These are phyloP conservation scores for Halcyon badia DNA, from an alignment of 2,797 vertebrate genomes.

Conservation along the genomic window DNA sequence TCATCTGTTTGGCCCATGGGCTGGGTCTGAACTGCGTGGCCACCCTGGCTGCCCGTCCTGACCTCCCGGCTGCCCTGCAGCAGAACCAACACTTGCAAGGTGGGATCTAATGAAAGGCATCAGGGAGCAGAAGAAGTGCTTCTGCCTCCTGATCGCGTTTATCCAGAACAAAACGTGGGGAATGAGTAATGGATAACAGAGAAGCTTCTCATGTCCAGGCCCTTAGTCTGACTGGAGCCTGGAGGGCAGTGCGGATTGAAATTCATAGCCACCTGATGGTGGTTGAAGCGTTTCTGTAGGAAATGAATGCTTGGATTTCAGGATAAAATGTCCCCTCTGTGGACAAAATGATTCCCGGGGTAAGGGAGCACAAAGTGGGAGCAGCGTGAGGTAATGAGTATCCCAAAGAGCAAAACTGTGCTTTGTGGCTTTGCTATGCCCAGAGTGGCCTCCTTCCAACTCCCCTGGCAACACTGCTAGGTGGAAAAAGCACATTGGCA, in stretches of 20 bases:
- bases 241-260: background rate
- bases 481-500: background rate
- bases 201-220: background rate
- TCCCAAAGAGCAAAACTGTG: background rate
- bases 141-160: background rate
- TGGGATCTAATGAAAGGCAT: conserved; percentile 61
- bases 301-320: background rate
- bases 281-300: background rate
- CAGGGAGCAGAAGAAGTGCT: background rate
- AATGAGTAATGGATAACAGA: conserved; percentile 49
- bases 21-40: background rate
- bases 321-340: background rate
- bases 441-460: background rate
- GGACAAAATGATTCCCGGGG: background rate
- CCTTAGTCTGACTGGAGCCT: background rate
- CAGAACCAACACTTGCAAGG: background rate
- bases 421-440: background rate
- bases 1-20: conserved; percentile 54
- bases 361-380: background rate
- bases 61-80: conserved; percentile 26
- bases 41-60: background rate
- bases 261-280: conserved; percentile 8
- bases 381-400: fast-evolving
- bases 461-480: fast-evolving
- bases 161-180: background rate